Evolutionary conservation across 1,140 invertebrate genomes (phyloP).

Genomic region (Diorhabda carinulata): DNA sequence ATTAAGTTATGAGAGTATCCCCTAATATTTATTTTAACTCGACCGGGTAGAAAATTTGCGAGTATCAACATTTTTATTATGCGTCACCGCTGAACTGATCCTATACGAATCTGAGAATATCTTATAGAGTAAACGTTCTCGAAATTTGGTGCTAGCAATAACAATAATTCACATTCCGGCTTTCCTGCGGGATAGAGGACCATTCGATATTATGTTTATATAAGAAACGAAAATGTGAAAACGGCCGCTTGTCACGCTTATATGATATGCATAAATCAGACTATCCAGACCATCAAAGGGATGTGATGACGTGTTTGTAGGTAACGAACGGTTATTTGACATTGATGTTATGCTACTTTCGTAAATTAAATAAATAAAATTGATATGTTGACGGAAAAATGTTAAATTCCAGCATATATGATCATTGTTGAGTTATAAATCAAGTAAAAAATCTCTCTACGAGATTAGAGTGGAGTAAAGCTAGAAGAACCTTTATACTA

Average conservation of each 20-base stretch:
- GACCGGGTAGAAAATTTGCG: background rate
- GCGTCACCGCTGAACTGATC: conserved; percentile 1
- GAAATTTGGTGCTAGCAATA: conserved; percentile 8
- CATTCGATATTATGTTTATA: conserved; percentile 20
- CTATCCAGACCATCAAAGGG: conserved; percentile 17
- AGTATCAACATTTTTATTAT: conserved; percentile 3
- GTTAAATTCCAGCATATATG: no score
- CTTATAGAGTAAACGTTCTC: background rate
- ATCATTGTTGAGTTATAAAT: no score
- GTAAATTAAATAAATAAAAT: background rate
- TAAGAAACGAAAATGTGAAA: conserved; percentile 17
- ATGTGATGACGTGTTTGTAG: conserved; percentile 20
- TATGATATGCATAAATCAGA: conserved; percentile 24
- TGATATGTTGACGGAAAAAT: no score
- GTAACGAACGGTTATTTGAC: background rate
- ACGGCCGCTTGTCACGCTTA: conserved; percentile 13
- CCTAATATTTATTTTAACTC: no score
- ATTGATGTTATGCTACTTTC: background rate
- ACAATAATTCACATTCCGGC: conserved; percentile 10
- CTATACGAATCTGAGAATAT: background rate
- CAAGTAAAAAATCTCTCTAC: no score
- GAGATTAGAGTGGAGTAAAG: no score
- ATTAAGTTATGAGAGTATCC: no score
- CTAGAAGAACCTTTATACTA: no score
- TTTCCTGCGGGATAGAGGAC: conserved; percentile 5